Evolutionary conservation across 2,113 vertebrate species (phyloP), one percentile per base, ranked within the genome.

Genomic region (Holacanthus passer): DNA sequence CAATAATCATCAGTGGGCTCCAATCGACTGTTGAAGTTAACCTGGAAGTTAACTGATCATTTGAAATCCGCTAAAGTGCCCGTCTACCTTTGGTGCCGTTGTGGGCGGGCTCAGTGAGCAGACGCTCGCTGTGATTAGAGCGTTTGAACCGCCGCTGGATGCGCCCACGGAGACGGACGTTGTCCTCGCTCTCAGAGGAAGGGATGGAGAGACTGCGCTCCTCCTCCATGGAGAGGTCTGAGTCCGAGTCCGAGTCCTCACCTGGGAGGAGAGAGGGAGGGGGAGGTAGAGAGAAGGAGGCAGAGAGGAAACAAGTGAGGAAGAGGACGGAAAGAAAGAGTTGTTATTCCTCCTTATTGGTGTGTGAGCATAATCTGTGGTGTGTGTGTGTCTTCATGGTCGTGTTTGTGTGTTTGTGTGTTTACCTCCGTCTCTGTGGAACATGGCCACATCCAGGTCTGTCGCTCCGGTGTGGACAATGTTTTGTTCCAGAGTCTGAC

Each of bases 381-480:
- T 66, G 39, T 37, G 58, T 32, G n/a, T 53, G 35, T 77, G 50
- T 29, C 27, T 39, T 17, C 53, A 45, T 85, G 56, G 67, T 14
- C 47, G 20, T 27, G 13, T 27, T n/a, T 32, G 7, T 31, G 12
- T 79, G 64, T 56, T 45, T 67, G 41, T 39, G 59, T 35, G 43
- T 81, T 79, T 88, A 99, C 97, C 97, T 96, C 95, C 96, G 27
- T 99, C 97, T 62, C 97, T 96, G 90, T 99, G 98, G 87, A 99
- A 99, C 97, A 99, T 99, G 77, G 98, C 98, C 50, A 99, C 96
- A 0, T 99, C 98, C 1, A 99, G 96, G 93, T 99, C 98, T 0
- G 98, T 99, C 37, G 98, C 98, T 74, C 98, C 98, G 0, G 97
- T 91, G 0, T 98, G 97, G 85, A 95, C 95, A 58, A 99, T 94